These are phyloP conservation scores for Polydrusus pterygomalis DNA, from an alignment of 2,888 invertebrate species.

Conservation along the genomic window DNA sequence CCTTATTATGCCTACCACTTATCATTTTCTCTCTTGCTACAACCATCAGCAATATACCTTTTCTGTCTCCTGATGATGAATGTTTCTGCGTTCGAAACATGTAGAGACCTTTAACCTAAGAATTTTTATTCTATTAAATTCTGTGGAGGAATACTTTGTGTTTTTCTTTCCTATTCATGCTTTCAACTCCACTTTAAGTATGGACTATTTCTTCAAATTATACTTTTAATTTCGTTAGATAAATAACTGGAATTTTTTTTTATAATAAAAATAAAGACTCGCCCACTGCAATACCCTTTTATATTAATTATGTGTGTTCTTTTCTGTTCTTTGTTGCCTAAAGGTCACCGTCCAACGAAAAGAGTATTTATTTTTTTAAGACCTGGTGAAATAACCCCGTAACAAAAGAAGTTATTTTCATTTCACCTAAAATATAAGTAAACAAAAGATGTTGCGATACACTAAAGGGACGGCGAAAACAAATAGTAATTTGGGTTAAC, in stretches of 20 bases:
- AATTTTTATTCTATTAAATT: too few relatives aligned
- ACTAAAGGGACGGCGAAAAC: not conserved
- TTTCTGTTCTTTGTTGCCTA: not conserved
- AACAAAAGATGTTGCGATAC: not conserved
- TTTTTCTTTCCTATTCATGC: too few relatives aligned
- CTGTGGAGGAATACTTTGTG: too few relatives aligned
- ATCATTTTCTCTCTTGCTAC: too few relatives aligned
- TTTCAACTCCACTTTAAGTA: too few relatives aligned
- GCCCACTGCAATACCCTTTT: not conserved
- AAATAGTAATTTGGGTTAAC: not conserved
- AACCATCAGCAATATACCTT: too few relatives aligned
- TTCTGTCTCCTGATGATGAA: too few relatives aligned
- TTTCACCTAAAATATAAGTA: not conserved
- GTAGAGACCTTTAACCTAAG: too few relatives aligned
- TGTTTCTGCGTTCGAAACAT: too few relatives aligned
- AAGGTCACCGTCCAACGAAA: not conserved
- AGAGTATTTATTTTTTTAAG: not conserved
- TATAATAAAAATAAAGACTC: not conserved
- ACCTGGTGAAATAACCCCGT: not conserved
- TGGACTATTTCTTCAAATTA: too few relatives aligned
- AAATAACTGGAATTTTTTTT: not conserved
- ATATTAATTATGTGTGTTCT: not conserved
- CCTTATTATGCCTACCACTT: too few relatives aligned
- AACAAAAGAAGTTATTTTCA: conserved; percentile 1
- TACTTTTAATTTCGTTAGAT: too few relatives aligned